Conservation (phyloP, 2,888 invertebrate genomes). For the Imbricaverruca yamaguchii region DNA sequence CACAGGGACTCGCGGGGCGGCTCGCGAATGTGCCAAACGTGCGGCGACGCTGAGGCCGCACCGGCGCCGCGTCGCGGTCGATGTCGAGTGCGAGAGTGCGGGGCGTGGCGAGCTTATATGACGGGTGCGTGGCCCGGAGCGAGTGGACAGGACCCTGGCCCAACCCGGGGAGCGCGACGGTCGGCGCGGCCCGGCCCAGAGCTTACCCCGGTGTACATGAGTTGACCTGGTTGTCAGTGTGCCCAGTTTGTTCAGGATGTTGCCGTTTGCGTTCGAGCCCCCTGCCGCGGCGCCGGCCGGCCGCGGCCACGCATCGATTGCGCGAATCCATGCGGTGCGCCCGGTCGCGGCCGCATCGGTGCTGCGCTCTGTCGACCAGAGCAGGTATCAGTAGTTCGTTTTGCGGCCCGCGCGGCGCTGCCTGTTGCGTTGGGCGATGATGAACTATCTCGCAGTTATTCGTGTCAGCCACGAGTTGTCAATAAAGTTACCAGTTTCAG, state of each 20-base stretch:
- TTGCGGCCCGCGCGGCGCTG: neutral
- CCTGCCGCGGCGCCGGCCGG: neutral
- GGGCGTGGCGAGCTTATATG: no score
- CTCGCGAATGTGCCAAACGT: neutral
- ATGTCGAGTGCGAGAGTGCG: no score
- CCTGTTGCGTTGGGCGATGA: neutral
- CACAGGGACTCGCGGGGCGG: neutral
- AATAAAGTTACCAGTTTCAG: conserved; percentile 17
- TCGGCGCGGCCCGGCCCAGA: neutral
- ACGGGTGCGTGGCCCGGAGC: no score
- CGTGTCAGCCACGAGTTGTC: neutral
- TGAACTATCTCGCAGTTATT: neutral
- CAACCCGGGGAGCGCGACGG: neutral
- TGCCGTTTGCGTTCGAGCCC: neutral
- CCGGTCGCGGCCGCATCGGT: neutral
- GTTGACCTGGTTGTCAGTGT: neutral
- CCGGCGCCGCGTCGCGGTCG: neutral
- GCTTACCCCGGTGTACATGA: neutral
- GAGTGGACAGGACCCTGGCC: no score
- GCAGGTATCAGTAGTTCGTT: neutral
- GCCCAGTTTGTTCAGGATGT: neutral
- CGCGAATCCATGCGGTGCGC: neutral
- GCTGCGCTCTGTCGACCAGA: neutral
- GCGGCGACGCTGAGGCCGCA: neutral
- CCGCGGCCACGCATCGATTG: neutral